Conservation (phyloP, 2,113 vertebrate species). For the Embiotoca jacksoni region DNA sequence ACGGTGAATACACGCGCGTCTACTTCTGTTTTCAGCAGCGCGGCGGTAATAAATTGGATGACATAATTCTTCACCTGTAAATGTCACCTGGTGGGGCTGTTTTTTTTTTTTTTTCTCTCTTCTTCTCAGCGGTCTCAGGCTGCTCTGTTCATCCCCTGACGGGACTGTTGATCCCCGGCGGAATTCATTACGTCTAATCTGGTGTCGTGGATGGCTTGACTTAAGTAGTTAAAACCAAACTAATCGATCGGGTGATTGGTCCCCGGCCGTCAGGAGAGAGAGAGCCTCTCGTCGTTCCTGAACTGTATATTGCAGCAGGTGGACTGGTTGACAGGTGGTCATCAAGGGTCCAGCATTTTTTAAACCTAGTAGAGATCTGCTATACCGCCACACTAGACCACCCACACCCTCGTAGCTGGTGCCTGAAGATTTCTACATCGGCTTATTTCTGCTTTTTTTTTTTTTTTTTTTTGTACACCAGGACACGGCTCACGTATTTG, state of each 20-base stretch:
- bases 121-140: neutral
- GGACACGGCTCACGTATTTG: neutral
- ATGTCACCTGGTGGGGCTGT: neutral
- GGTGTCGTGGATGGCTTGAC: neutral
- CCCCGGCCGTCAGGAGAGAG: neutral
- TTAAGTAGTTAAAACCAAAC: too few relatives aligned
- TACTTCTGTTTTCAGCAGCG: constrained; percentile 28
- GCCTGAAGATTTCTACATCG: neutral
- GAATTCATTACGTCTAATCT: constrained; percentile 36
- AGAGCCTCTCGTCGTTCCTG: neutral
- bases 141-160: neutral
- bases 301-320: neutral
- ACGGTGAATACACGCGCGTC: neutral
- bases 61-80: neutral
- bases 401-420: neutral
- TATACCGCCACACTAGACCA: neutral
- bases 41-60: neutral
- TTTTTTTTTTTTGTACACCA: neutral
- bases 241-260: neutral
- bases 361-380: too few relatives aligned
- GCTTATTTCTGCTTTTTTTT: constrained; percentile 25
- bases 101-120: neutral
- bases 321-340: too few relatives aligned
- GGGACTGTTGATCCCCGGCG: constrained; percentile 55
- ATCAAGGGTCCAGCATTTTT: too few relatives aligned